Evolutionary conservation across 1,140 invertebrate species (phyloP).

Genomic region (Magallana ariakensis): DNA sequence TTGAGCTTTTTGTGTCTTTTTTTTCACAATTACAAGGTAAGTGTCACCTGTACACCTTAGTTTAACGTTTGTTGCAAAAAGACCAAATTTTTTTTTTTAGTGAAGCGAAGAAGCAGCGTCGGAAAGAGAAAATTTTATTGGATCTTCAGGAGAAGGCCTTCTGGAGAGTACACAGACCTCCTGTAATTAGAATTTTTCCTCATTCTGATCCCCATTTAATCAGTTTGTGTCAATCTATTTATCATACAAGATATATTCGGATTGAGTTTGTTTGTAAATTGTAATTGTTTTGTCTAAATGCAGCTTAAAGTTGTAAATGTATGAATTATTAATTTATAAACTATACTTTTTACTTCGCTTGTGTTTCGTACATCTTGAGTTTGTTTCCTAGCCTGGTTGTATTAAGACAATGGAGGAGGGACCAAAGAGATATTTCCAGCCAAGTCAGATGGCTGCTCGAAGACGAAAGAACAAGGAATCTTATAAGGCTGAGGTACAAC

Average conservation of each 20-base stretch:
- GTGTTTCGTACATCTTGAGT: too few relatives aligned
- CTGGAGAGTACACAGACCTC: constrained; percentile 96
- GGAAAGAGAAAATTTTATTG: constrained; percentile 95
- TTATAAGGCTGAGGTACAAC: constrained; percentile 87
- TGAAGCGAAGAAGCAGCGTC: constrained; percentile 94
- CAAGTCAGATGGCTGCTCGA: constrained; percentile 64
- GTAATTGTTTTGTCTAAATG: too few relatives aligned
- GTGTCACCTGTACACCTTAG: too few relatives aligned
- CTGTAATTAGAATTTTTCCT: constrained; percentile 76
- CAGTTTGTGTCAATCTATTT: too few relatives aligned
- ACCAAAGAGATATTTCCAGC: constrained; percentile 72
- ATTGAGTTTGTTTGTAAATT: too few relatives aligned
- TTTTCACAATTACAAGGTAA: too few relatives aligned
- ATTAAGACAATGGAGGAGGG: constrained; percentile 86
- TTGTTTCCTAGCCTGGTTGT: constrained; percentile 84
- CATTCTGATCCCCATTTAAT: neutral
- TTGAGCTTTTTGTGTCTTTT: too few relatives aligned
- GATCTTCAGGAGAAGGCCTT: constrained; percentile 98
- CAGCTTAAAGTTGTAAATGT: too few relatives aligned
- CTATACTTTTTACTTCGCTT: too few relatives aligned
- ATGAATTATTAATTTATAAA: too few relatives aligned
- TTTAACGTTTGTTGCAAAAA: too few relatives aligned
- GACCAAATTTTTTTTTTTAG: constrained; percentile 49
- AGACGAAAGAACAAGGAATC: constrained; percentile 86
- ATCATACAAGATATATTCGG: too few relatives aligned